These are phyloP conservation scores for Passer montanus DNA, from an alignment of 2,113 vertebrate genomes.

Conservation along the genomic window DNA sequence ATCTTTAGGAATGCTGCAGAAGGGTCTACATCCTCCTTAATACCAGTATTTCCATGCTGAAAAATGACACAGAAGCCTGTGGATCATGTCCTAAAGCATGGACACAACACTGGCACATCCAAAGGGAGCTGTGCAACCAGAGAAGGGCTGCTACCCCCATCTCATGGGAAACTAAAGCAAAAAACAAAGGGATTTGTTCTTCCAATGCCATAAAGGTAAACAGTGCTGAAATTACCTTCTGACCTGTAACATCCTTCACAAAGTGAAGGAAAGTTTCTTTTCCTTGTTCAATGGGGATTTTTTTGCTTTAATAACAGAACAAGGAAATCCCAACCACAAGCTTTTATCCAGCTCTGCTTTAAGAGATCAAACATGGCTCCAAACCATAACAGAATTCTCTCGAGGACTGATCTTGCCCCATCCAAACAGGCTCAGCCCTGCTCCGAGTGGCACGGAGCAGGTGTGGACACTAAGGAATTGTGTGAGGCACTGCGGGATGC, in stretches of 20 bases:
- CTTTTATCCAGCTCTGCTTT: background rate
- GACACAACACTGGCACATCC: background rate
- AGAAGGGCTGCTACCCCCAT: background rate
- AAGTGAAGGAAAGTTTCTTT: background rate
- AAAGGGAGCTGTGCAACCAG: background rate
- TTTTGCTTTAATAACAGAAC: background rate
- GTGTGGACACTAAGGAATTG: conserved; percentile 36
- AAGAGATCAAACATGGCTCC: conserved; percentile 5
- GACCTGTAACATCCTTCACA: background rate
- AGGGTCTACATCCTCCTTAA: background rate
- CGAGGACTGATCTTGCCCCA: background rate
- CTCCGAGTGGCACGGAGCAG: background rate
- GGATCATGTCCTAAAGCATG: background rate
- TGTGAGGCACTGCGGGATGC: background rate
- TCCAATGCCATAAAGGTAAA: background rate
- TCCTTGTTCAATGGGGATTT: background rate
- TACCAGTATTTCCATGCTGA: background rate
- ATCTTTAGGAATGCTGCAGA: background rate
- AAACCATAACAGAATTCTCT: background rate
- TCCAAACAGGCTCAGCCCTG: background rate
- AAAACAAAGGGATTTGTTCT: background rate
- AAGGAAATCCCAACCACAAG: conserved; percentile 11
- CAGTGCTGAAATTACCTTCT: background rate
- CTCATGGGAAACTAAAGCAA: background rate
- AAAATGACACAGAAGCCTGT: background rate